phyloP scores from a whole-genome alignment of 2,888 invertebrate genomes.

The Danaus chrysippus region DNA sequence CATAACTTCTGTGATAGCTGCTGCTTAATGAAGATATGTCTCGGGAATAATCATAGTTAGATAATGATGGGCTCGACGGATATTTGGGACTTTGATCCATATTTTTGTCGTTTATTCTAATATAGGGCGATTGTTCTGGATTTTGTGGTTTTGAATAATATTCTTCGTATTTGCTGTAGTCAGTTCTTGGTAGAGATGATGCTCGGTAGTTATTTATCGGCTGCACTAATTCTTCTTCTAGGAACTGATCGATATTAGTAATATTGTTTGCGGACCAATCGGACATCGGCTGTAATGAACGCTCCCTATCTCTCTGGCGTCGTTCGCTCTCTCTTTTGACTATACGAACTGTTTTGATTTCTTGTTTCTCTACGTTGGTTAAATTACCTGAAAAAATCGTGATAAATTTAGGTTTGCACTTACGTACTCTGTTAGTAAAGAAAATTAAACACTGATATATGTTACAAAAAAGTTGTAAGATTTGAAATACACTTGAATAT shows the following conservation, averaged over 20 bases:
- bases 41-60: constrained; percentile 68
- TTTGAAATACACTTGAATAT: too few relatives aligned
- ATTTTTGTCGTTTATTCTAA: constrained; percentile 54
- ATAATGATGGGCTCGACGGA: constrained; percentile 69
- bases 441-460: too few relatives aligned
- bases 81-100: constrained; percentile 71
- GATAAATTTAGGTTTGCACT: too few relatives aligned
- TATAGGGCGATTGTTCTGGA: constrained; percentile 53
- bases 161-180: constrained; percentile 62
- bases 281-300: constrained; percentile 74
- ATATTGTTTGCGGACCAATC: constrained; percentile 68
- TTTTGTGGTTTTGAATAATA: constrained; percentile 53
- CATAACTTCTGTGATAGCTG: constrained; percentile 66
- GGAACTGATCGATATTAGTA: constrained; percentile 68
- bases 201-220: constrained; percentile 65
- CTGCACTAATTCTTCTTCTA: constrained; percentile 70
- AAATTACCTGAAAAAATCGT: constrained; percentile 76
- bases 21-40: constrained; percentile 67
- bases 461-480: too few relatives aligned
- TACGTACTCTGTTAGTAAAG: too few relatives aligned
- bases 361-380: constrained; percentile 88
- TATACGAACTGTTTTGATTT: constrained; percentile 95
- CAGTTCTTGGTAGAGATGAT: constrained; percentile 75
- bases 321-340: constrained; percentile 95
- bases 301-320: constrained; percentile 88